These are phyloP conservation scores for Drosophila ogumai DNA, from an alignment of 1,140 invertebrate genomes.

Conservation along the genomic window DNA sequence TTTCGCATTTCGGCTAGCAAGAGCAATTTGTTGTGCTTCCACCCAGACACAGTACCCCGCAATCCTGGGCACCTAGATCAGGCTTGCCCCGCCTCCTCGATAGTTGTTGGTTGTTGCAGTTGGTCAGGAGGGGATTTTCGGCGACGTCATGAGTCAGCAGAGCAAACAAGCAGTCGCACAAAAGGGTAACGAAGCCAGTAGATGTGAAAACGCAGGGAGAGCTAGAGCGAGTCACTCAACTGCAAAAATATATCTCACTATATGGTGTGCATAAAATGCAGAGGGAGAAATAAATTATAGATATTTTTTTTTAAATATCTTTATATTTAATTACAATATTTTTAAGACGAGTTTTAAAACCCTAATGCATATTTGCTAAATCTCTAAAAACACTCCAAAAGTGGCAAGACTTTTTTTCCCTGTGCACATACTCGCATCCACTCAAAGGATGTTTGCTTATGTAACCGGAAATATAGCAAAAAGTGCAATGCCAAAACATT, in stretches of 20 bases:
- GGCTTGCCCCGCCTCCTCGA: neutral
- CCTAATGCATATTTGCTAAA: no score
- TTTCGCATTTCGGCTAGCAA: conserved; percentile 70
- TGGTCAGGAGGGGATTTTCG: conserved; percentile 71
- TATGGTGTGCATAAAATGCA: conserved; percentile 30
- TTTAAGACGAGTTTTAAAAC: neutral
- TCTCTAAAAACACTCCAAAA: neutral
- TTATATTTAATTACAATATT: neutral
- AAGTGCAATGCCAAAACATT: conserved; percentile 83
- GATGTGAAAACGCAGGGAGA: conserved; percentile 30
- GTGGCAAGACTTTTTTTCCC: neutral
- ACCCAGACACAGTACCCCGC: conserved; percentile 28
- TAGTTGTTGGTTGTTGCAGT: conserved; percentile 42
- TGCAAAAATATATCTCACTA: conserved; percentile 76
- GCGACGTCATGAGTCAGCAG: conserved; percentile 75
- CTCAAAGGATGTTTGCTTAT: conserved; percentile 67
- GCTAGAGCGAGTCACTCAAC: conserved; percentile 68
- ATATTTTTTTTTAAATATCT: neutral
- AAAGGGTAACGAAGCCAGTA: conserved; percentile 36
- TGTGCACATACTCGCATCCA: conserved; percentile 14
- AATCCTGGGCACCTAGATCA: conserved; percentile 7
- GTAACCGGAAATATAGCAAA: conserved; percentile 82
- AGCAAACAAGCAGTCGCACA: conserved; percentile 64
- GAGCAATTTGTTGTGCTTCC: conserved; percentile 73
- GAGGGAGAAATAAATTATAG: neutral